Evolutionary conservation across 2,113 vertebrate genomes (phyloP), one percentile per base, ranked within the genome.

Genomic region (Tauraco erythrolophus): DNA sequence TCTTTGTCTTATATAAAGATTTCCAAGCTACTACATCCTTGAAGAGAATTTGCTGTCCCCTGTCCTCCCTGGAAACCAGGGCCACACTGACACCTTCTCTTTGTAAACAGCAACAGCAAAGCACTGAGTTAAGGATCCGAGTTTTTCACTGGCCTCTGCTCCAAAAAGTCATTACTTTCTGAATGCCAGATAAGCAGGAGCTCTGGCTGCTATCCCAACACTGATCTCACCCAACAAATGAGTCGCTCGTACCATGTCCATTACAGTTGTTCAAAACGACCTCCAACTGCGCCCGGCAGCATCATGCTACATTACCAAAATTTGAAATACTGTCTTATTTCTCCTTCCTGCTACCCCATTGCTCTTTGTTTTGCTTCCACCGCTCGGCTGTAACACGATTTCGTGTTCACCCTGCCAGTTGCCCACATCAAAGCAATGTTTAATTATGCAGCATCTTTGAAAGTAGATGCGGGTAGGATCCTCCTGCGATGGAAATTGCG

Each of bases 151-250:
- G 45, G 37, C 78, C 65, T 88, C 66, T 64, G 48, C 54, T 88
- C 72, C 81, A 95, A 71, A 87, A 95, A 82, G 54, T 69, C 88
- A 88, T 89, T 92, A 39, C 94, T 62, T 96, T 91, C 75, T 86
- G 79, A 88, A 5, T 23, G 24, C 76, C 94, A 91, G 76, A 71
- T 68, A 93, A 84, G 88, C 88, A 39, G 85, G 48, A 85, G 69
- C 62, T 46, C 93, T 98, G 91, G 91, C 81, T 95, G 68, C 95
- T 70, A 14, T 85, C 91, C 94, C 71, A 54, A 79, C 69, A 10
- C 81, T 81, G 64, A 85, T 72, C 97, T 92, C 95, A 95, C 94
- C 94, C 96, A 95, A 87, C 89, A 96, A 86, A 95, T 97, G 93
- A 96, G 97, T 97, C 97, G 92, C 83, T 97, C 96, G 83, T 86